Base-by-base conservation (phyloP, 1,140 invertebrate genomes). In the Halyomorpha halys region DNA sequence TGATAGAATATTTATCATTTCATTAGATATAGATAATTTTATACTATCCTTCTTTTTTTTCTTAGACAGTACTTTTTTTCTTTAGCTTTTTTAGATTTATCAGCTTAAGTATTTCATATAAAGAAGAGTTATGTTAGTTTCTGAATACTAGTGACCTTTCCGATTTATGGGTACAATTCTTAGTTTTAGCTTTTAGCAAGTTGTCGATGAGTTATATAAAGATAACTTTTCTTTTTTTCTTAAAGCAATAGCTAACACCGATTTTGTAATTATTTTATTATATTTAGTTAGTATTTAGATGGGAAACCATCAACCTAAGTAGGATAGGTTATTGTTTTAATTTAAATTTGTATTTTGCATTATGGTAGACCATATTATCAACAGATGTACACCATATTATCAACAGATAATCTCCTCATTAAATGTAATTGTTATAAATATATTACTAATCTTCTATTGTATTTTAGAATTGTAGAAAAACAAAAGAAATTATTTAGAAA, bases 301-400 rank as follows among this genome's bases (percentile, higher is more conserved):
- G 62, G 49, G 19, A 23, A 49, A 23, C 62, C 62, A 64, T 64
- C 62, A 64, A 56, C 51, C 62, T 64, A 64, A 64, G 49, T 56
- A 64, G 62, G n/a, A 39, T 54, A 44, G 23, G 23, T 56, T 64
- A 54, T 56, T 34, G 25, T 23, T 27, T 64, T 56, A 39, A 44
- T 19, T 64, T 54, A 54, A 44, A 44, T 63, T 54, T 63, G 15
- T 61, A 34, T 54, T 63, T 63, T 63, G 34, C 30, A 39, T 54
- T 63, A 63, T 47, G 49, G n/a, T 54, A n/a, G n/a, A n/a, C n/a
- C n/a, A n/a, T n/a, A n/a, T n/a, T n/a, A n/a, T n/a, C n/a, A n/a
- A n/a, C n/a, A n/a, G n/a, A n/a, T n/a, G n/a, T n/a, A 54, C 51
- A 63, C 49, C 49, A 39, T 63, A 63, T 45, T 61, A 25, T 34